A percentile compares a stretch with the other conserved stretches of the same genome.
phyloP scores from a whole-genome alignment of 2,113 vertebrate species.

The Dissostichus mawsoni region DNA sequence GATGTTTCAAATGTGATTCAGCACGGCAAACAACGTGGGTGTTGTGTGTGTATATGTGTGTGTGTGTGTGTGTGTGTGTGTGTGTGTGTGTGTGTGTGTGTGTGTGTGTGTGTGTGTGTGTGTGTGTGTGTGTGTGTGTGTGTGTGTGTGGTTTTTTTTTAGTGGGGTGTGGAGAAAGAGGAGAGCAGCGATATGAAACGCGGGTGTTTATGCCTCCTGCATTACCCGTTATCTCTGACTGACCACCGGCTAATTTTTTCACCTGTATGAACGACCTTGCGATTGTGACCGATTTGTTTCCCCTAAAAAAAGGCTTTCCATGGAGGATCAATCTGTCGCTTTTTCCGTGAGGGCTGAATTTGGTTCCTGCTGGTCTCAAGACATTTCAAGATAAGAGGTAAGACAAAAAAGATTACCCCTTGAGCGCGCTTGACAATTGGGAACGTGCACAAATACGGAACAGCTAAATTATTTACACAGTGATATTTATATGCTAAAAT shows the following conservation, averaged over 20 bases:
- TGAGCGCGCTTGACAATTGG: slow-evolving; percentile 36
- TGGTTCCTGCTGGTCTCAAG: slow-evolving; percentile 58
- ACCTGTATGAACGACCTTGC: slow-evolving; percentile 79
- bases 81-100: not conserved
- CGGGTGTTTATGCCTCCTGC: slow-evolving; percentile 61
- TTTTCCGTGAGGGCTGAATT: slow-evolving; percentile 64
- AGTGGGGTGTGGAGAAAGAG: slow-evolving; percentile 63
- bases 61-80: slow-evolving; percentile 1
- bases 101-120: slow-evolving; percentile 31
- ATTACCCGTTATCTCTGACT: slow-evolving; percentile 51
- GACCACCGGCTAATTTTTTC: slow-evolving; percentile 65
- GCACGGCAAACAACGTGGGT: slow-evolving; percentile 79
- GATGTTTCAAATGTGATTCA: slow-evolving; percentile 72
- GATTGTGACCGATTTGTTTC: slow-evolving; percentile 59
- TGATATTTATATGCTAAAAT: slow-evolving; percentile 31
- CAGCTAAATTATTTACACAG: slow-evolving; percentile 29
- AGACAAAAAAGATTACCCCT: slow-evolving; percentile 42
- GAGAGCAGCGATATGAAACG: slow-evolving; percentile 72
- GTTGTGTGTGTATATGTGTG: slow-evolving; percentile 53
- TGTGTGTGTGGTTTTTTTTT: slow-evolving; percentile 22
- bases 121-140: slow-evolving; percentile 22
- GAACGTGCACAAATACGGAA: slow-evolving; percentile 22
- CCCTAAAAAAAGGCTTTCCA: slow-evolving; percentile 61
- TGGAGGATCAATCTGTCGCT: slow-evolving; percentile 69
- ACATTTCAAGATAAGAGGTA: slow-evolving; percentile 78